A percentile compares a stretch with the other conserved stretches of the same genome.
Conservation (phyloP, 2,888 invertebrate species). For the Hybos culiciformis region DNA sequence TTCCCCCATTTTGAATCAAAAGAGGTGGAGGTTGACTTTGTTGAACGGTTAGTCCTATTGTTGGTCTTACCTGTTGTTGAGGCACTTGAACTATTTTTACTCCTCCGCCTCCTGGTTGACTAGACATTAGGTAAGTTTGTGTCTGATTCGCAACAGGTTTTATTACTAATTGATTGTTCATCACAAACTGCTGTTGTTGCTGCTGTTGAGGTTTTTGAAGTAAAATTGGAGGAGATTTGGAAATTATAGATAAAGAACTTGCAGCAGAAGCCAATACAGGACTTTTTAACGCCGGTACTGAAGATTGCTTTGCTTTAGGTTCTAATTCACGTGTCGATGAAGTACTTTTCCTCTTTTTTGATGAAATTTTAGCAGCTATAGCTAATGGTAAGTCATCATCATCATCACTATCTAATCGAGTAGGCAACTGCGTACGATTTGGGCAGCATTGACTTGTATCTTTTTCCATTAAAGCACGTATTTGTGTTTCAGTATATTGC, state of each 20-base stretch:
- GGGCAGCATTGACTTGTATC: conserved; percentile 31
- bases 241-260: no score
- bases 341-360: no score
- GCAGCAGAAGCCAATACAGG: no score
- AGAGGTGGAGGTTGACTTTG: conserved; percentile 26
- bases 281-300: no score
- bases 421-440: conserved; percentile 19
- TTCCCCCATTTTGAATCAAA: conserved; percentile 25
- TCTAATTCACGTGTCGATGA: no score
- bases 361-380: no score
- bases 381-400: conserved; percentile 22
- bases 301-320: no score
- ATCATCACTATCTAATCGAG: no score
- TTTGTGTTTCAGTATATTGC: conserved; percentile 23
- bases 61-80: not conserved
- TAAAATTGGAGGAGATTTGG: no score
- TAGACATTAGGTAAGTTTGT: not conserved
- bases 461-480: conserved; percentile 20
- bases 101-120: not conserved
- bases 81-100: conserved; percentile 1
- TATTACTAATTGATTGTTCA: no score
- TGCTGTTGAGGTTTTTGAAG: conserved; percentile 1
- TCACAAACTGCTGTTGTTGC: not conserved
- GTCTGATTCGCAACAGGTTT: not conserved
- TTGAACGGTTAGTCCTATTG: no score